Evolutionary conservation across 2,113 vertebrate genomes (phyloP).

Genomic region (Amphiprion ocellaris): DNA sequence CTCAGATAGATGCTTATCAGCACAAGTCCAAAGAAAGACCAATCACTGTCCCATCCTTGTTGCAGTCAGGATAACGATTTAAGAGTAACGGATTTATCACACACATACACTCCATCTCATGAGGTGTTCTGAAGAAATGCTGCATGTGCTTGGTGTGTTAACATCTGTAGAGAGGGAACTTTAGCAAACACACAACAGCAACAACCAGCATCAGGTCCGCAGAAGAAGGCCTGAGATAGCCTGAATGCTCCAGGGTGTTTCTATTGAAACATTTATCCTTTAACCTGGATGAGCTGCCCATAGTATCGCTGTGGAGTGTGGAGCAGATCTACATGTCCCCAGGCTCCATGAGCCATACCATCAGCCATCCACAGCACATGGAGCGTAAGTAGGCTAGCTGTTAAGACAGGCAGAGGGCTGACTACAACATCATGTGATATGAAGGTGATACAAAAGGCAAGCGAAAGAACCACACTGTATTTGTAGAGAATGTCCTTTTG

Average conservation of each 20-base stretch:
- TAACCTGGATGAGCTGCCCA: slow-evolving; percentile 26
- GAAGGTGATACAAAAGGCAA: slow-evolving; percentile 6
- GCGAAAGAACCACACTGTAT: neutral
- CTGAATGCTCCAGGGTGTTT: slow-evolving; percentile 7
- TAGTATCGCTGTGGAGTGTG: neutral
- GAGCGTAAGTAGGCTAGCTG: neutral
- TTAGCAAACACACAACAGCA: neutral
- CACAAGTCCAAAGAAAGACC: neutral
- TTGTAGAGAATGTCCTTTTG: neutral
- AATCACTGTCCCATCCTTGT: neutral
- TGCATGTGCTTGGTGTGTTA: too few relatives aligned
- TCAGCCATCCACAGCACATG: slow-evolving; percentile 6
- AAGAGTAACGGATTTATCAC: neutral
- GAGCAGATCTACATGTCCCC: neutral
- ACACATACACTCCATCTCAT: neutral
- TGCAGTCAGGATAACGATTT: neutral
- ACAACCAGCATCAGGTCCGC: neutral
- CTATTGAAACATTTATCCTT: slow-evolving; percentile 36
- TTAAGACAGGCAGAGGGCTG: slow-evolving; percentile 8
- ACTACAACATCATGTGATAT: neutral
- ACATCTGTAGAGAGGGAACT: too few relatives aligned
- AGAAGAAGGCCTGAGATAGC: slow-evolving; percentile 10
- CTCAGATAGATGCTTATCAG: neutral
- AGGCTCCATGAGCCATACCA: slow-evolving; percentile 5
- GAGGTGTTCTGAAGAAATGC: too few relatives aligned